Base-by-base conservation (phyloP, 1,140 invertebrate species). In the Conus betulinus region DNA sequence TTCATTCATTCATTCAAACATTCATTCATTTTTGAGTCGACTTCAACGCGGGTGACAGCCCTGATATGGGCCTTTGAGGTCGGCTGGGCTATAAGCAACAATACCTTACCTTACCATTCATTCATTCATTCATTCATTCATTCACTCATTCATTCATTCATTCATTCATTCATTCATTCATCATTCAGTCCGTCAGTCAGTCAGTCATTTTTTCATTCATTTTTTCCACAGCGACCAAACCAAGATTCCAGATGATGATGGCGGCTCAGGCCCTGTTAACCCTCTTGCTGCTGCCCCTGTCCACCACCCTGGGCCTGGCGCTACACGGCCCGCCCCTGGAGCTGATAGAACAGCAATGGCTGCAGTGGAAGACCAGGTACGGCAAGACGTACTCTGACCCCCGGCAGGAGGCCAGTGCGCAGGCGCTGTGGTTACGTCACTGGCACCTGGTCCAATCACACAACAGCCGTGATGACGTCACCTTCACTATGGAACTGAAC, bases 401-500 rank as follows among this genome's bases (percentile, higher is more conserved):
- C 1, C 20, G 60, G n/a, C 90, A 91, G 63, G 92, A 92, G 71
- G 52, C 15, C 23, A n/a, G 71, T 7, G 71, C 88, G 51, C 74
- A 74, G 7, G 27, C 15, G 20, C 67, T 88, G 3, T 92, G 92
- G 92, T 57, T 85, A 60, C 85, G 52, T 76, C 88, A 91, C 78
- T 60, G 88, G 76, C 63, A 87, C 3, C 76, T 88, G 76, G 87
- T 92, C 60, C 39, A 87, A 63, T 57, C 63, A 17, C 89, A 91
- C 79, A 92, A 92, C 78, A 89, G 79, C 60, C 67, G 53, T 57
- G 27, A 23, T 53, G 60, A 87, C 25, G 71, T 79, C 15, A 79
- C n/a, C 13, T 92, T 89, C 51, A 82, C 52, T 10, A 27, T 92
- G 10, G 89, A 84, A 55, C 78, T 92, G 88, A 92, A 92, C 76